These are phyloP conservation scores for Indri indri DNA, from an alignment of 2,113 vertebrate genomes.

Conservation along the genomic window DNA sequence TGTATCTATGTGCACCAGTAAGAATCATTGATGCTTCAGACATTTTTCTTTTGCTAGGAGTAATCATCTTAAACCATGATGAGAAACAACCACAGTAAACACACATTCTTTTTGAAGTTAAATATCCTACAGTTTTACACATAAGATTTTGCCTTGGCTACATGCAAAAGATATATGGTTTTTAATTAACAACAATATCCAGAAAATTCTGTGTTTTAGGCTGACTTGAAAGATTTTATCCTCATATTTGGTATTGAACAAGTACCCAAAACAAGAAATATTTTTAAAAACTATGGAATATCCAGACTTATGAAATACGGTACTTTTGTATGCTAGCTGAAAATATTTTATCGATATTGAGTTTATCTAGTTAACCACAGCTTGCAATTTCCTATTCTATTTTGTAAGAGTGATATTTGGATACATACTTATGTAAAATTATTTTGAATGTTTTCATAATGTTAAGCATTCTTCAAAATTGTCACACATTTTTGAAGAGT, in stretches of 20 bases:
- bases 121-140: neutral
- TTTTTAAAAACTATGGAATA: conserved; percentile 15
- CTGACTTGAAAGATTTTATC: neutral
- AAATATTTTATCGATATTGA: neutral
- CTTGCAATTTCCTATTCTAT: neutral
- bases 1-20: conserved; percentile 76
- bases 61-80: conserved; percentile 80
- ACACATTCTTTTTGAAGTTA: conserved; percentile 31
- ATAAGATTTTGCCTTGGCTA: neutral
- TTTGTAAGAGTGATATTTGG: neutral
- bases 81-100: conserved; percentile 65
- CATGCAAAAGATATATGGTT: neutral
- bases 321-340: neutral
- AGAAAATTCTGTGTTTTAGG: neutral
- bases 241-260: conserved; percentile 21
- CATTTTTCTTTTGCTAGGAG: conserved; percentile 87
- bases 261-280: neutral
- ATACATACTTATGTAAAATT: neutral
- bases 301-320: neutral
- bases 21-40: conserved; percentile 90
- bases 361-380: neutral
- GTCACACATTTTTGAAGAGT: neutral
- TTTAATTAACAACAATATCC: neutral
- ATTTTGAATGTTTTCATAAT: neutral
- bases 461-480: neutral